Evolutionary conservation across 2,888 invertebrate genomes (phyloP), one percentile per base, ranked within the genome.

Genomic region (Cataglyphis rosenhaueri): DNA sequence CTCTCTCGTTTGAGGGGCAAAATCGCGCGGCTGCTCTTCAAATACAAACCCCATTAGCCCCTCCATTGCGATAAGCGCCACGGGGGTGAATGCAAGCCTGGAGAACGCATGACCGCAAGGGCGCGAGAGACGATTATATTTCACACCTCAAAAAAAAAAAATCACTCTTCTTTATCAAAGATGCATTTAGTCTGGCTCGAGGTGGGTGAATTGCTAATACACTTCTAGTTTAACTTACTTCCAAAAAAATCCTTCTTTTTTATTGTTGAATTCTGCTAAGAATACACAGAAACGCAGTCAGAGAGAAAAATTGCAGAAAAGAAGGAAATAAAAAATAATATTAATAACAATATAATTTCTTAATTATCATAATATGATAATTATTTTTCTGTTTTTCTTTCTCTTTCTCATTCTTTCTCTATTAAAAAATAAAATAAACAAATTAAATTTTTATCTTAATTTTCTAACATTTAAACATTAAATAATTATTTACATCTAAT

Each of bases 1-100:
- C 25, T 25, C 25, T 79, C 78, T 70, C 88, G 86, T 92, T 89
- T 92, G 92, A 89, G 84, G 89, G 87, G 48, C 71, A 84, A 91
- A 91, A 91, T 85, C 68, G 90, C 89, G 91, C 88, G 91, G 68
- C 87, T 75, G 82, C 88, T 89, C 92, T 92, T 92, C 89, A 92
- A 92, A 92, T 92, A 92, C 89, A 84, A 88, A 86, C 91, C 92
- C 91, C 91, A 88, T 90, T 84, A 32, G 59, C 61, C 41, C 71
- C 81, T 38, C 70, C 65, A 29, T 55, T 41, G 48, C 59, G 68
- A 73, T 68, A 61, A 59, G 57, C 59, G 32, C 32, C 84, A 52
- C 78, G 85, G 83, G 85, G 83, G 86, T 87, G 88, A 87, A 90
- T 88, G 78, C 91, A 91, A 90, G 91, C 89, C 74, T 44, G 76